Percentiles rank a stretch among this genome's conserved stretches.
Evolutionary conservation across 2,888 invertebrate species (phyloP).

Genomic region (Perithous albicinctus): DNA sequence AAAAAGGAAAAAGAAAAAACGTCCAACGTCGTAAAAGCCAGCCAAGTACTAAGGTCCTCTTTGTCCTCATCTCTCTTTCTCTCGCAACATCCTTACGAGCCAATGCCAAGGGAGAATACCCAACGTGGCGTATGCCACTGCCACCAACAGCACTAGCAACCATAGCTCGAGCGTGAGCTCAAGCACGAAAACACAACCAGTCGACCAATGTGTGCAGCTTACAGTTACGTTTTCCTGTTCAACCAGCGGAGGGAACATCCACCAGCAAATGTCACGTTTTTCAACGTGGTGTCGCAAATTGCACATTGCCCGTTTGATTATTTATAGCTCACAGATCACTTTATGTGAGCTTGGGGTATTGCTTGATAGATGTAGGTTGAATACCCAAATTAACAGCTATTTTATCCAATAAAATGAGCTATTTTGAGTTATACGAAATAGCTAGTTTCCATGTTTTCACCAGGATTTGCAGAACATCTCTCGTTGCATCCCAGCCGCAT

Average conservation of each 20-base stretch:
- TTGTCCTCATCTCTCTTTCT: neutral
- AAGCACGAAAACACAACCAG: neutral
- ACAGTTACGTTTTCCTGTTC: constrained; percentile 14
- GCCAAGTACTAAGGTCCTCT: constrained; percentile 20
- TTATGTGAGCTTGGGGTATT: neutral
- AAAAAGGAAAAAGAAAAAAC: too few relatives aligned
- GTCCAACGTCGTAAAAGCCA: constrained; percentile 56
- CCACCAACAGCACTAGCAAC: neutral
- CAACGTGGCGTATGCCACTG: neutral
- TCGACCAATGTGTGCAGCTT: constrained; percentile 16
- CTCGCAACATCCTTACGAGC: constrained; percentile 17
- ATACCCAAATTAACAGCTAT: too few relatives aligned
- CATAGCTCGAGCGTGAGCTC: constrained; percentile 10
- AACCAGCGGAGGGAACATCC: neutral
- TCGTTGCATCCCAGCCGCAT: neutral
- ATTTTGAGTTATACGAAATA: too few relatives aligned
- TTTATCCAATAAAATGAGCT: too few relatives aligned
- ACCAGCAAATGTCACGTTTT: constrained; percentile 35
- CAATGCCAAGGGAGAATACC: constrained; percentile 7
- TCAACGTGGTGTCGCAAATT: constrained; percentile 48
- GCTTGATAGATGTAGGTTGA: constrained; percentile 33
- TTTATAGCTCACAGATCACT: constrained; percentile 20
- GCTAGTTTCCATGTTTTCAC: constrained; percentile 3
- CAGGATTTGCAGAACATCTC: constrained; percentile 1
- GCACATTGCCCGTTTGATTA: constrained; percentile 40